Evolutionary conservation across 2,888 invertebrate species (phyloP).

Genomic region (Mythimna loreyi): DNA sequence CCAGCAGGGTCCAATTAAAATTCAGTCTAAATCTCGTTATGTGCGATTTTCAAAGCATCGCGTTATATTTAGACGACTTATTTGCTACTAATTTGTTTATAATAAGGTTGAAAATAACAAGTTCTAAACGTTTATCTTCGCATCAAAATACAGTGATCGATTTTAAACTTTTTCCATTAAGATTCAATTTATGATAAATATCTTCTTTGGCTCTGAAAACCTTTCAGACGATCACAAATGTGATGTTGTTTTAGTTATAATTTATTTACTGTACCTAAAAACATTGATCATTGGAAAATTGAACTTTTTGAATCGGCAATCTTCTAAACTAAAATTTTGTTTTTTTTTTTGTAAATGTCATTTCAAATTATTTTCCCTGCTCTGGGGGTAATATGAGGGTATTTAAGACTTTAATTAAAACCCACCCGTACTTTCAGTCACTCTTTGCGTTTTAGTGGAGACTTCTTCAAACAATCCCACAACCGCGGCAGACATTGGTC

Average conservation of each 20-base stretch:
- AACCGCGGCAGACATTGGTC: too few relatives aligned
- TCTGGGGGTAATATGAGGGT: too few relatives aligned
- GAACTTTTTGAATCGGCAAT: too few relatives aligned
- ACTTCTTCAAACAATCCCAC: too few relatives aligned
- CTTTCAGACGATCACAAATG: neutral
- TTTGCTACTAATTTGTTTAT: slow-evolving; percentile 44
- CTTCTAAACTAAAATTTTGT: too few relatives aligned
- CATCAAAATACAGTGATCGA: slow-evolving; percentile 28
- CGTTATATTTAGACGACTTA: neutral
- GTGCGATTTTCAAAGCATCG: slow-evolving; percentile 21
- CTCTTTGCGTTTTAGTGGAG: too few relatives aligned
- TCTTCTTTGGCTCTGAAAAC: neutral
- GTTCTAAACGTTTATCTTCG: slow-evolving; percentile 10
- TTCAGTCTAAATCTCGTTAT: slow-evolving; percentile 47
- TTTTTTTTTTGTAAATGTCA: too few relatives aligned
- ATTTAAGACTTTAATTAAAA: too few relatives aligned
- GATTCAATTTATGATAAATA: slow-evolving; percentile 16
- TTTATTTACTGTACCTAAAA: too few relatives aligned
- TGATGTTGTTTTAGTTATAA: neutral
- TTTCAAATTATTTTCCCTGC: too few relatives aligned
- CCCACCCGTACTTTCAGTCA: too few relatives aligned
- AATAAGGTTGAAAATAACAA: slow-evolving; percentile 34
- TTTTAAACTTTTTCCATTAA: slow-evolving; percentile 30
- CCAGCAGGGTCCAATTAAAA: slow-evolving; percentile 44
- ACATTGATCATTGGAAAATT: too few relatives aligned